Percentiles rank a stretch among this genome's conserved stretches.
phyloP scores from a whole-genome alignment of 1,140 invertebrate species.

The Cylas formicarius region DNA sequence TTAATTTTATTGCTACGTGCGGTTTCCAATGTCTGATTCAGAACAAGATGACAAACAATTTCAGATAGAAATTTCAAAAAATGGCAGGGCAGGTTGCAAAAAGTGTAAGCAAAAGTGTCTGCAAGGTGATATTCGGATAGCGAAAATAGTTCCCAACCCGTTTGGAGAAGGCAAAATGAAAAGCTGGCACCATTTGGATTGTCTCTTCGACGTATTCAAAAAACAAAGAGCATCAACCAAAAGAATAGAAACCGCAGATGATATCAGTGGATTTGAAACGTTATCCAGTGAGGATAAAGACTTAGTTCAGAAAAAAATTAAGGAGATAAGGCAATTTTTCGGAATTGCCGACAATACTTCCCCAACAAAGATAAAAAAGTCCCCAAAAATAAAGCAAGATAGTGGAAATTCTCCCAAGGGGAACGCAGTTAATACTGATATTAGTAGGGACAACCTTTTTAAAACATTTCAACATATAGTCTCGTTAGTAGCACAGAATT shows the following conservation, averaged over 20 bases:
- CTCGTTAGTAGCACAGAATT: conserved; percentile 63
- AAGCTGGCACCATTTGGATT: conserved; percentile 73
- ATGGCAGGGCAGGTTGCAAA: conserved; percentile 74
- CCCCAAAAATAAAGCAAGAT: too few species aligned
- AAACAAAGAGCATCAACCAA: conserved; percentile 74
- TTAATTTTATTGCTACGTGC: too few species aligned
- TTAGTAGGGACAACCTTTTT: conserved; percentile 45
- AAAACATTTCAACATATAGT: conserved; percentile 67
- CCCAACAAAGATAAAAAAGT: conserved; percentile 40
- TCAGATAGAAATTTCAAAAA: conserved; percentile 69
- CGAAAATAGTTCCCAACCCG: conserved; percentile 67
- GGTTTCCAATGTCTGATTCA: conserved; percentile 30
- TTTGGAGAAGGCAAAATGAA: conserved; percentile 83
- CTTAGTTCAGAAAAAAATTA: conserved; percentile 52
- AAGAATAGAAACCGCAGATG: conserved; percentile 70
- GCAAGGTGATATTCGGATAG: conserved; percentile 63
- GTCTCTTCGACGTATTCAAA: conserved; percentile 71
- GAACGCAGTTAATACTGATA: background rate
- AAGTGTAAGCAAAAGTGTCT: conserved; percentile 77
- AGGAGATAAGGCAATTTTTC: conserved; percentile 45
- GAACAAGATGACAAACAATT: conserved; percentile 50
- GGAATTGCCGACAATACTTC: conserved; percentile 42
- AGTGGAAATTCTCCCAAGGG: background rate
- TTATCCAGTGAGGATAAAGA: conserved; percentile 62
- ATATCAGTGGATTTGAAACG: conserved; percentile 68